Percentiles rank a stretch among this genome's conserved stretches.
Evolutionary conservation across 2,797 vertebrate species (phyloP).

Genomic region (Brotogeris chrysoptera): DNA sequence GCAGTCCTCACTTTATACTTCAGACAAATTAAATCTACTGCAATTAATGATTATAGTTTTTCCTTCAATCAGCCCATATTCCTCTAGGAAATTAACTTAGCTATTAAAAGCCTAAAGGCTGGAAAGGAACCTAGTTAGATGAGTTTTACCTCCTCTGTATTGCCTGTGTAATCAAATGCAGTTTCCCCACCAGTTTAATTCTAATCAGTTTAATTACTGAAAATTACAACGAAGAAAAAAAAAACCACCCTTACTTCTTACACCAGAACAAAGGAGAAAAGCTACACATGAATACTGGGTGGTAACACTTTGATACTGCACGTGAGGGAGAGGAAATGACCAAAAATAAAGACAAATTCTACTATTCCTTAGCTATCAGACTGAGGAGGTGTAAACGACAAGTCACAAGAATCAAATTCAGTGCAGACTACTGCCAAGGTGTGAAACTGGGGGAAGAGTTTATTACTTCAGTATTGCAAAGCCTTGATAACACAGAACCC

Average conservation of each 20-base stretch:
- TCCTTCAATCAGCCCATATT: slow-evolving; percentile 59
- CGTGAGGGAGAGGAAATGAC: neutral
- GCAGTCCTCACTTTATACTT: slow-evolving; percentile 36
- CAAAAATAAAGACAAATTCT: neutral
- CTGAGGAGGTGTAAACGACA: neutral
- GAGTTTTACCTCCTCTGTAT: slow-evolving; percentile 54
- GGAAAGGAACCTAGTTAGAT: slow-evolving; percentile 61
- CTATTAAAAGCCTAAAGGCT: slow-evolving; percentile 68
- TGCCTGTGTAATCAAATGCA: slow-evolving; percentile 63
- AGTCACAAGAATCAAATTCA: neutral
- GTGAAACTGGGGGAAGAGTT: neutral
- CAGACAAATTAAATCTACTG: slow-evolving; percentile 60
- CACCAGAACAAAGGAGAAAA: slow-evolving; percentile 23
- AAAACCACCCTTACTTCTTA: neutral
- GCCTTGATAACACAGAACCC: neutral
- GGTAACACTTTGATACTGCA: neutral
- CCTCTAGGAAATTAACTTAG: slow-evolving; percentile 68
- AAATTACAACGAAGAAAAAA: neutral
- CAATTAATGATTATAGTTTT: slow-evolving; percentile 68
- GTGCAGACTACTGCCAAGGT: neutral
- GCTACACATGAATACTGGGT: neutral
- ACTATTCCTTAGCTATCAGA: neutral
- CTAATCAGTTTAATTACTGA: slow-evolving; percentile 69
- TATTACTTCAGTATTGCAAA: neutral
- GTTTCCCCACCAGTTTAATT: slow-evolving; percentile 64